These are phyloP conservation scores for Archocentrus centrarchus DNA, from an alignment of 2,113 vertebrate species.

Conservation along the genomic window DNA sequence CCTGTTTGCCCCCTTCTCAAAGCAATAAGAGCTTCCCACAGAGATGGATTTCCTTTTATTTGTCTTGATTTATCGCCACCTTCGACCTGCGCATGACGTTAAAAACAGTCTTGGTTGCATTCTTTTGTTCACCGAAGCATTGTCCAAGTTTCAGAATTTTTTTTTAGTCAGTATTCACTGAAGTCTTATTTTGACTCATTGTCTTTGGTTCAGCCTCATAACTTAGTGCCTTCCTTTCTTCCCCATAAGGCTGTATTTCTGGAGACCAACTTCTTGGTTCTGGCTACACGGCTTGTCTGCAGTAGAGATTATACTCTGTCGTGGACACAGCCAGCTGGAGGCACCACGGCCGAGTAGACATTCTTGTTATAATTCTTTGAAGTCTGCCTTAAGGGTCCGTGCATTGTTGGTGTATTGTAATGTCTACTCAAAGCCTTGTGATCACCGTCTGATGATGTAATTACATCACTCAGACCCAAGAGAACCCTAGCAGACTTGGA, in stretches of 20 bases:
- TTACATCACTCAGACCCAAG: slow-evolving; percentile 1
- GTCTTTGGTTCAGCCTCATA: slow-evolving; percentile 6
- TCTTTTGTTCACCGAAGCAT: slow-evolving; percentile 18
- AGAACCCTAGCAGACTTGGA: not conserved
- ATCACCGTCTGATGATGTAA: not conserved
- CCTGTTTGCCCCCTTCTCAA: slow-evolving; percentile 10
- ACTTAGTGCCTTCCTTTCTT: not conserved
- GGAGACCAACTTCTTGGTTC: not conserved
- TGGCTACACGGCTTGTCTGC: not conserved
- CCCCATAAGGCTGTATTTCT: slow-evolving; percentile 7
- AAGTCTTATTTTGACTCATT: slow-evolving; percentile 14
- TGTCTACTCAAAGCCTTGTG: not conserved
- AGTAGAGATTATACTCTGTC: not conserved
- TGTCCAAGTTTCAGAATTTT: slow-evolving; percentile 6
- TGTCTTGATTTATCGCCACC: slow-evolving; percentile 17
- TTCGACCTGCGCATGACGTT: slow-evolving; percentile 28
- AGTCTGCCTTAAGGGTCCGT: not conserved
- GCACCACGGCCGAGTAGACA: not conserved
- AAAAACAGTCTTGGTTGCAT: slow-evolving; percentile 26
- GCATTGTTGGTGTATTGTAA: slow-evolving; percentile 3
- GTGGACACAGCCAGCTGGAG: not conserved
- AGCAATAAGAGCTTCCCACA: slow-evolving; percentile 13
- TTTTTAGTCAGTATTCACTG: not conserved
- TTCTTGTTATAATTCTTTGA: slow-evolving; percentile 11
- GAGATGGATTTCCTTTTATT: slow-evolving; percentile 32